Evolutionary conservation across 2,888 invertebrate species (phyloP).

Genomic region (Noctua janthina): DNA sequence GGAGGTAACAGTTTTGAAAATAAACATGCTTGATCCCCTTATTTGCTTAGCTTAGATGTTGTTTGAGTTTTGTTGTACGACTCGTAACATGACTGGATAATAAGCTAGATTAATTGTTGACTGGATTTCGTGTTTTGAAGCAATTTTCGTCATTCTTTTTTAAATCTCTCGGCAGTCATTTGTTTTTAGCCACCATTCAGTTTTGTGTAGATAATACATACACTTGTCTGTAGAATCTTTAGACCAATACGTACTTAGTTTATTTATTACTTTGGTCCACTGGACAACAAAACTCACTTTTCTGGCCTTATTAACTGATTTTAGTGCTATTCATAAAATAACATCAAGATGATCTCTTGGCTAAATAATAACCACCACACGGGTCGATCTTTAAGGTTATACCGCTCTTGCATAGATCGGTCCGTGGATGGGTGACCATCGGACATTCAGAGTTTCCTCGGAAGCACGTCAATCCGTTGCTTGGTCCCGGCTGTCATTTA

Average conservation of each 20-base stretch:
- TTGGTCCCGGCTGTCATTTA: too few species aligned
- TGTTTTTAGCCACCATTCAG: neutral
- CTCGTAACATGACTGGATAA: slow-evolving; percentile 23
- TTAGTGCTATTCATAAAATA: neutral
- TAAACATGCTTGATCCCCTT: slow-evolving; percentile 57
- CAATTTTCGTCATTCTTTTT: fast-evolving
- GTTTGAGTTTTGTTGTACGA: slow-evolving; percentile 43
- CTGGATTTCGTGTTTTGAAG: neutral
- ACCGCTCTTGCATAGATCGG: neutral
- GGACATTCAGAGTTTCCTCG: neutral
- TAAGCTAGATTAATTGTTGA: slow-evolving; percentile 2
- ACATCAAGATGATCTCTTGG: neutral
- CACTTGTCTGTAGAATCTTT: neutral
- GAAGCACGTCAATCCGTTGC: too few species aligned
- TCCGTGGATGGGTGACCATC: neutral
- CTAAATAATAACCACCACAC: neutral
- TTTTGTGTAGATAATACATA: neutral
- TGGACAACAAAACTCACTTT: too few species aligned
- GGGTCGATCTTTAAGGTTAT: neutral
- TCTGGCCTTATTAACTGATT: too few species aligned
- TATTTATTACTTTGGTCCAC: too few species aligned
- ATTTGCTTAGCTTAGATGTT: slow-evolving; percentile 47
- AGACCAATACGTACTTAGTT: neutral
- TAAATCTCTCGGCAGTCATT: neutral
- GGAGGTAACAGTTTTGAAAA: slow-evolving; percentile 58